These are phyloP conservation scores for Linnaemya vulpina DNA, from an alignment of 2,888 invertebrate genomes.

Conservation along the genomic window DNA sequence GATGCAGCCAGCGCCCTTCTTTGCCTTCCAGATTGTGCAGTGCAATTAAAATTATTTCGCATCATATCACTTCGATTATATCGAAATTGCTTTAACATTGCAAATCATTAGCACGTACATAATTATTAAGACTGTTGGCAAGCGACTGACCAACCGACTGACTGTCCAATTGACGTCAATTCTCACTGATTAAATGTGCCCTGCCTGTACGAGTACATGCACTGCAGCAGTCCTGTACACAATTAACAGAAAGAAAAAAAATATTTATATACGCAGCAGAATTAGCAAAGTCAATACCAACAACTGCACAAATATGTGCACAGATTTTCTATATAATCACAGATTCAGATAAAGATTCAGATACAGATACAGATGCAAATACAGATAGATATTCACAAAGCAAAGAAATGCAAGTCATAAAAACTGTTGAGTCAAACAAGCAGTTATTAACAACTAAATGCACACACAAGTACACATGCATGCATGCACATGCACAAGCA, in stretches of 20 bases:
- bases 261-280: conserved; percentile 1
- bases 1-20: conserved; percentile 6
- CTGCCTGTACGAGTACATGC: too few species aligned
- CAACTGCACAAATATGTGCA: conserved; percentile 1
- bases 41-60: conserved; percentile 68
- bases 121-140: conserved; percentile 45
- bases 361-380: too few species aligned
- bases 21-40: conserved; percentile 34
- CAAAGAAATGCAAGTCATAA: conserved; percentile 20
- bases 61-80: conserved; percentile 64
- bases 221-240: conserved; percentile 11
- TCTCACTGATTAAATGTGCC: neutral
- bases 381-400: neutral
- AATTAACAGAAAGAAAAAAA: conserved; percentile 31
- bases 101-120: conserved; percentile 61
- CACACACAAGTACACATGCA: too few species aligned
- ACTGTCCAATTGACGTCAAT: neutral
- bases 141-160: neutral
- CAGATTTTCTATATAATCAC: too few species aligned
- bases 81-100: conserved; percentile 54
- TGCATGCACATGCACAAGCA: too few species aligned
- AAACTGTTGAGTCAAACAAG: neutral
- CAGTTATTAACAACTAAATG: neutral
- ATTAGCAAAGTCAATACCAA: conserved; percentile 42
- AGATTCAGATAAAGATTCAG: too few species aligned